A percentile compares a stretch with the other conserved stretches of the same genome.
Evolutionary conservation across 2,888 invertebrate genomes (phyloP).

Genomic region (Phengaris arion): DNA sequence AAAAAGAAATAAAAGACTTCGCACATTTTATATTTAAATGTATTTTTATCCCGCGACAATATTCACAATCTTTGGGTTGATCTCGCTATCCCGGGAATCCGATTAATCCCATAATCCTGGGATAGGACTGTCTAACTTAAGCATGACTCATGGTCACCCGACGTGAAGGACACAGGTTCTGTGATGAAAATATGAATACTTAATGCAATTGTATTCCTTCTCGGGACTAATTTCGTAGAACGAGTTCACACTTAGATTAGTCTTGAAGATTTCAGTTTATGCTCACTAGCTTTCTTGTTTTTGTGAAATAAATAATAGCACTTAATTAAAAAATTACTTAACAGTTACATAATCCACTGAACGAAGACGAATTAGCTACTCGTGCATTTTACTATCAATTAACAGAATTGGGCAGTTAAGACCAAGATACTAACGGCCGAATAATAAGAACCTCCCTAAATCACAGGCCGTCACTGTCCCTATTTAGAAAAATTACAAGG

Average conservation of each 20-base stretch:
- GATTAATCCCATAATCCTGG: not conserved
- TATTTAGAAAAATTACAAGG: no score
- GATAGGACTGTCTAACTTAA: not conserved
- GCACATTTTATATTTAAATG: slow-evolving; percentile 6
- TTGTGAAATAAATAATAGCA: not conserved
- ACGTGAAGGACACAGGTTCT: not conserved
- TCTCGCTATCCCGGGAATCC: not conserved
- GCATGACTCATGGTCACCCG: not conserved
- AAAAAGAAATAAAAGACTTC: not conserved
- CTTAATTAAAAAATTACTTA: not conserved
- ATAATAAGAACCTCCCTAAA: no score
- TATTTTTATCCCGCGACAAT: not conserved
- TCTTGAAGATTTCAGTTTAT: not conserved
- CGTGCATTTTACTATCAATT: no score
- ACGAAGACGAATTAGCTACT: no score
- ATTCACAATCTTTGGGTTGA: not conserved
- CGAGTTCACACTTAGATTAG: not conserved
- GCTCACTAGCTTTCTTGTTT: not conserved
- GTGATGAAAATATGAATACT: slow-evolving; percentile 26
- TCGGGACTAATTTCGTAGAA: not conserved
- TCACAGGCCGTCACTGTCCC: no score
- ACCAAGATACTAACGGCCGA: no score
- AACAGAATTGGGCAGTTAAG: no score
- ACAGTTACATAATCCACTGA: no score
- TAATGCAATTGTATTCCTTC: slow-evolving; percentile 13